Evolutionary conservation across 2,888 invertebrate species (phyloP).

Genomic region (Taenaris catops): DNA sequence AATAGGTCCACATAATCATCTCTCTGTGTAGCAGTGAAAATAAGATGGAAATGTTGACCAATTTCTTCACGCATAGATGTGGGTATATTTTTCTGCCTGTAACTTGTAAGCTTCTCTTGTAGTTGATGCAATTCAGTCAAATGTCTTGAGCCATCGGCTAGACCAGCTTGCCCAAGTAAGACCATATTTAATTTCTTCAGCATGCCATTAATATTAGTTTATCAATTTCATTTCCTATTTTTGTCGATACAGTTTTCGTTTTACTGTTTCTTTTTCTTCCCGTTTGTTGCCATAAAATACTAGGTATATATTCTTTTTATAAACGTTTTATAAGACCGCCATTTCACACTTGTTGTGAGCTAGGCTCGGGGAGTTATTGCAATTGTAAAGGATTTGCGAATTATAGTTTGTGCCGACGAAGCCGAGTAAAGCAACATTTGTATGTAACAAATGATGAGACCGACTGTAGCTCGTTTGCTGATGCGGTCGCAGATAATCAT

Average conservation of each 20-base stretch:
- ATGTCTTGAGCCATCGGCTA: constrained; percentile 68
- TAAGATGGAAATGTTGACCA: constrained; percentile 65
- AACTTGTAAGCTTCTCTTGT: constrained; percentile 46
- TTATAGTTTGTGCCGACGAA: background rate
- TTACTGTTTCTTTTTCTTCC: too few species aligned
- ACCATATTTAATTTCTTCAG: constrained; percentile 78
- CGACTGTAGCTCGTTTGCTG: constrained; percentile 54
- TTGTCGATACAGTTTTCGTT: too few species aligned
- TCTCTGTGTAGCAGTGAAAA: constrained; percentile 68
- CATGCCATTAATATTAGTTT: constrained; percentile 63
- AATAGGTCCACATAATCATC: constrained; percentile 57
- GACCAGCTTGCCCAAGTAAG: constrained; percentile 79
- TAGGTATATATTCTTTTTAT: too few species aligned
- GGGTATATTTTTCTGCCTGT: constrained; percentile 46
- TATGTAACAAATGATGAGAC: constrained; percentile 26
- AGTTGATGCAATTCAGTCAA: constrained; percentile 57
- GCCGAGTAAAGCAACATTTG: constrained; percentile 11
- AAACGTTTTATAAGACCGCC: too few species aligned
- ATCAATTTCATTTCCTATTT: too few species aligned
- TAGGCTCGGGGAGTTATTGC: too few species aligned
- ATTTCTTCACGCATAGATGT: constrained; percentile 64
- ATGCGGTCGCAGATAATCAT: constrained; percentile 60
- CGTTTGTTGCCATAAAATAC: too few species aligned
- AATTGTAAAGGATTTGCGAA: too few species aligned
- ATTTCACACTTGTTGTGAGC: too few species aligned